Evolutionary conservation across 1,140 invertebrate genomes (phyloP), one percentile per base, ranked within the genome.

Genomic region (Ceratina calcarata): DNA sequence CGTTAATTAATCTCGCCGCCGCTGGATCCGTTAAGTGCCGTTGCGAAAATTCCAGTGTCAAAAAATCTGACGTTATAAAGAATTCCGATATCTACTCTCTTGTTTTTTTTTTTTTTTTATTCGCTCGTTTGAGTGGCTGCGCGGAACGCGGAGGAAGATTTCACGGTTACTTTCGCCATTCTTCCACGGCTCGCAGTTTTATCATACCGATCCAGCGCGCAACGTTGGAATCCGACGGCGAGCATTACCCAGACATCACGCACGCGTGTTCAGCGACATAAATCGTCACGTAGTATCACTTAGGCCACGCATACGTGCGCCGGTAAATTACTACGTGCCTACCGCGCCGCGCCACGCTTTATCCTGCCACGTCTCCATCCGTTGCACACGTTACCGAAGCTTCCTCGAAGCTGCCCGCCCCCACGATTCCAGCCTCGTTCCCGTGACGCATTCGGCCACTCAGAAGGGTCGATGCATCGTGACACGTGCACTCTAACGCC

Each of bases 201-300:
- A 66, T 68, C 10, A 27, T 58, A 20, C 22, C 72, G 62, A 83
- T 85, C 76, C 76, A 24, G 57, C 32, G 24, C 13, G 15, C 15
- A 51, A 24, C 53, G 20, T 1, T n/a, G 61, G 18, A 62, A 61
- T 15, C 53, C 73, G 13, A 57, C 55, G 6, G 15, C 37, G 51
- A 22, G 45, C 64, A 77, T 82, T 65, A 82, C 61, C 75, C 67
- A 62, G 58, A 81, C 79, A 77, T 84, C 68, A 75, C 77, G 70
- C 79, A 45, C 61, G 79, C 80, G 73, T 69, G 77, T 75, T 80
- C 61, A 60, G 7, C 72, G 22, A 70, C 80, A 87, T 87, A 89
- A 88, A 88, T 89, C 84, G 78, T 84, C 80, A 82, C 83, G 80
- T 84, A 78, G 82, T 82, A 88, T 87, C 81, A 85, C 83, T 88